phyloP scores from a whole-genome alignment of 2,888 invertebrate genomes.

The Hypselothyrea guttata region DNA sequence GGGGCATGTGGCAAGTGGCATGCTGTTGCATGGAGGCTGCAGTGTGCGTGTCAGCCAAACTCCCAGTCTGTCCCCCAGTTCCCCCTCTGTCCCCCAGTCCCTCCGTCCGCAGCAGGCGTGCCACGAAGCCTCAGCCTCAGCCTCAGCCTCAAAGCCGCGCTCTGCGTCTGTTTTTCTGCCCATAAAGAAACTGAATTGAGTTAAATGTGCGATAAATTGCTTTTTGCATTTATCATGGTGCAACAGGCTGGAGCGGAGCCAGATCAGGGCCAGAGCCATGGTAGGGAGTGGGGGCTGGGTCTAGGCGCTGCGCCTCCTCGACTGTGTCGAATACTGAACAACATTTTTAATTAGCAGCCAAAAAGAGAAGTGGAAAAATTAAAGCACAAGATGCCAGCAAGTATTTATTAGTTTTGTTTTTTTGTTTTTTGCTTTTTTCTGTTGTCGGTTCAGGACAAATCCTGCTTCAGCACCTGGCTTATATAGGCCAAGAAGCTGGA shows the following conservation, averaged over 20 bases:
- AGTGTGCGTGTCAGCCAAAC: conserved; percentile 64
- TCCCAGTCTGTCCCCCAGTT: conserved; percentile 27
- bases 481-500: conserved; percentile 79
- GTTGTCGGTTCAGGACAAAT: conserved; percentile 41
- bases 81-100: conserved; percentile 2
- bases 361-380: conserved; percentile 27
- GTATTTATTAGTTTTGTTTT: conserved; percentile 34
- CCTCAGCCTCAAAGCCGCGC: too few relatives aligned
- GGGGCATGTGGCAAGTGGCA: conserved; percentile 21
- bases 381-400: conserved; percentile 2
- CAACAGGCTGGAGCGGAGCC: conserved; percentile 55
- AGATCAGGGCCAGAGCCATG: conserved; percentile 16
- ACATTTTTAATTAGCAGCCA: conserved; percentile 75
- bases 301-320: conserved; percentile 27
- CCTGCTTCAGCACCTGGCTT: conserved; percentile 68
- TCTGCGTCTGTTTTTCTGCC: conserved; percentile 37
- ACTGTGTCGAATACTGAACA: conserved; percentile 74
- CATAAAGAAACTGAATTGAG: conserved; percentile 75
- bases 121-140: conserved; percentile 20
- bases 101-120: conserved; percentile 27
- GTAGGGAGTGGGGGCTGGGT: conserved; percentile 18
- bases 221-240: conserved; percentile 77
- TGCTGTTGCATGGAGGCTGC: conserved; percentile 14
- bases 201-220: conserved; percentile 79
- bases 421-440: too few relatives aligned